Conservation (phyloP, 2,888 invertebrate genomes). For the Slavum lentiscoides region DNA sequence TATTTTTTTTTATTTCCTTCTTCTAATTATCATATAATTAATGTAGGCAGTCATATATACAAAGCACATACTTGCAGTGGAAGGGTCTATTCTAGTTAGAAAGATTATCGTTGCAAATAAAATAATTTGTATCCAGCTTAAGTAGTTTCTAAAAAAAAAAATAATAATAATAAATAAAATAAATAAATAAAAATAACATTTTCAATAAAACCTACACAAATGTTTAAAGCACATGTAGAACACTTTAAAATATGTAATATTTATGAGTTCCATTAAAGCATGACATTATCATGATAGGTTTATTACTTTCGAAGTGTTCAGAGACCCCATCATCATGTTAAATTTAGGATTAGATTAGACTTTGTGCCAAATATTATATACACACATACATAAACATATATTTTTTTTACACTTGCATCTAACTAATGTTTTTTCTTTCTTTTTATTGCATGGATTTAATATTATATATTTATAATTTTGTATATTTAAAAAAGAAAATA, state of each 20-base stretch:
- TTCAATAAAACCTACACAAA: slow-evolving; percentile 7
- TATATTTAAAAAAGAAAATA: neutral
- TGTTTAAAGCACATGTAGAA: neutral
- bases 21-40: neutral
- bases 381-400: neutral
- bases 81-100: slow-evolving; percentile 4
- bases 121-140: slow-evolving; percentile 28
- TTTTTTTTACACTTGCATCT: neutral
- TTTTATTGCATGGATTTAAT: neutral
- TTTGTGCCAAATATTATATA: slow-evolving; percentile 28
- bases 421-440: slow-evolving; percentile 11
- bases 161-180: neutral
- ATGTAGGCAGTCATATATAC: slow-evolving; percentile 6
- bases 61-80: slow-evolving; percentile 15
- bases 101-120: slow-evolving; percentile 16
- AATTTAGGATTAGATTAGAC: slow-evolving; percentile 40
- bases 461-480: neutral
- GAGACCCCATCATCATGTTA: slow-evolving; percentile 25
- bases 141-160: slow-evolving; percentile 28
- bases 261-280: slow-evolving; percentile 34
- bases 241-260: slow-evolving; percentile 4
- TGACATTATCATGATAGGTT: slow-evolving; percentile 37
- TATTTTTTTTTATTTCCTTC: no score
- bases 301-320: slow-evolving; percentile 34
- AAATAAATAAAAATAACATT: neutral